These are phyloP conservation scores for Epinephelus cyanopodus DNA, from an alignment of 2,113 vertebrate species.

Conservation along the genomic window DNA sequence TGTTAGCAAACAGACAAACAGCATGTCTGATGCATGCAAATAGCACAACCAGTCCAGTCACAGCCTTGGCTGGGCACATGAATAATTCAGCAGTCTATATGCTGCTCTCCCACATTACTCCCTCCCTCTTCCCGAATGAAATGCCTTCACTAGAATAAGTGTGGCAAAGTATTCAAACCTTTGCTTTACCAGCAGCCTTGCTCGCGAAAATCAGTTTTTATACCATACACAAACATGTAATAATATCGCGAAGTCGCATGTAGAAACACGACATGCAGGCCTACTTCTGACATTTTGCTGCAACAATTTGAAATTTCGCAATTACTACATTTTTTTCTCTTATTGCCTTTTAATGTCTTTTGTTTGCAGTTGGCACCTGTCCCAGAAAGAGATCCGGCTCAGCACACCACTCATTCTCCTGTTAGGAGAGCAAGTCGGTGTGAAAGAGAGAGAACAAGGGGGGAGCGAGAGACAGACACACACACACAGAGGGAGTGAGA, in stretches of 20 bases:
- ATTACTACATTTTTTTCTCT: slow-evolving; percentile 34
- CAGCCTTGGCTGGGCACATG: slow-evolving; percentile 86
- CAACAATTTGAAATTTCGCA: slow-evolving; percentile 35
- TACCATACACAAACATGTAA: slow-evolving; percentile 37
- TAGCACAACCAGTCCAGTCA: slow-evolving; percentile 84
- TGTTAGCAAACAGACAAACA: slow-evolving; percentile 94
- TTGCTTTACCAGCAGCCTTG: slow-evolving; percentile 17
- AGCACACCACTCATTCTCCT: slow-evolving; percentile 79
- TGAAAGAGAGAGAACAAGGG: slow-evolving; percentile 68
- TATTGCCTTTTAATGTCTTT: slow-evolving; percentile 84
- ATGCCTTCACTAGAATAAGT: slow-evolving; percentile 78
- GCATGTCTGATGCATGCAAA: slow-evolving; percentile 92
- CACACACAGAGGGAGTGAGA: slow-evolving; percentile 64
- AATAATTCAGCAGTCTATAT: slow-evolving; percentile 90
- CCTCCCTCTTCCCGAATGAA: slow-evolving; percentile 65
- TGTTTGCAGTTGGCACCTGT: slow-evolving; percentile 89
- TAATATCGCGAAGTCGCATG: slow-evolving; percentile 12
- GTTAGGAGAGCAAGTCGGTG: slow-evolving; percentile 63
- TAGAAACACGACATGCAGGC: slow-evolving; percentile 1
- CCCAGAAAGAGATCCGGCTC: slow-evolving; percentile 86
- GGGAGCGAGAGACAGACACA: slow-evolving; percentile 57
- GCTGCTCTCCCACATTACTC: slow-evolving; percentile 62
- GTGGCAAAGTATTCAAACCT: slow-evolving; percentile 70
- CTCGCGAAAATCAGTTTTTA: slow-evolving; percentile 24
- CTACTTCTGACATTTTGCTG: slow-evolving; percentile 18